phyloP scores from a whole-genome alignment of 1,140 invertebrate genomes.

The Temnothorax nylanderi region DNA sequence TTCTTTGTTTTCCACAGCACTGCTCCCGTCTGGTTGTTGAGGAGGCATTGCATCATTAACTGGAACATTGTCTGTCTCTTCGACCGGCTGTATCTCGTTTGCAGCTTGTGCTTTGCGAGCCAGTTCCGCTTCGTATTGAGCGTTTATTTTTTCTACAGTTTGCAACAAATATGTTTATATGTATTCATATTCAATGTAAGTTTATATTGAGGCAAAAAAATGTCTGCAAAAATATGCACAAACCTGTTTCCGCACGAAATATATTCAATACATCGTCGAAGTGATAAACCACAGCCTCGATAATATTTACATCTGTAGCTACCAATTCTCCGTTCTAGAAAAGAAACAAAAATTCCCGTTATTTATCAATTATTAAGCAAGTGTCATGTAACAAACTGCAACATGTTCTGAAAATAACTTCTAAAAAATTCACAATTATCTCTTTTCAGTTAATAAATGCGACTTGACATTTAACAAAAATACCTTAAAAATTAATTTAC shows the following conservation, averaged over 20 bases:
- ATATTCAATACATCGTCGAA: slow-evolving; percentile 74
- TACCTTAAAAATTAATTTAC: background rate
- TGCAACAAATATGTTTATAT: background rate
- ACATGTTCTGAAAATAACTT: background rate
- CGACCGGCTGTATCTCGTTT: slow-evolving; percentile 74
- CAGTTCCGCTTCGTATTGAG: slow-evolving; percentile 79
- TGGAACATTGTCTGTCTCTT: slow-evolving; percentile 39
- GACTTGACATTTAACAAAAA: slow-evolving; percentile 31
- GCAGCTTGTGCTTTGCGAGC: slow-evolving; percentile 79
- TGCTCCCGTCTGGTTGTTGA: background rate
- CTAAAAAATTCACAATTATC: slow-evolving; percentile 11
- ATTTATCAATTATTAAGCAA: background rate
- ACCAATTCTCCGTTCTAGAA: slow-evolving; percentile 76
- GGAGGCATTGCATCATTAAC: background rate
- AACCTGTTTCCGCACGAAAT: slow-evolving; percentile 85
- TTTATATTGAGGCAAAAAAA: slow-evolving; percentile 71
- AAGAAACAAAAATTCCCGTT: slow-evolving; percentile 23
- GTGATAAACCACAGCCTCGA: slow-evolving; percentile 72
- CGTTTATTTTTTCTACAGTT: slow-evolving; percentile 75
- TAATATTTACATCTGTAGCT: slow-evolving; percentile 69
- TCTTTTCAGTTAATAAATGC: background rate
- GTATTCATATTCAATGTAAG: background rate
- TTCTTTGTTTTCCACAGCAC: slow-evolving; percentile 37
- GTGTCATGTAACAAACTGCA: background rate
- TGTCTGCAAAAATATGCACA: slow-evolving; percentile 79